Base-by-base conservation (phyloP, 2,888 invertebrate genomes). In the Luperina testacea region DNA sequence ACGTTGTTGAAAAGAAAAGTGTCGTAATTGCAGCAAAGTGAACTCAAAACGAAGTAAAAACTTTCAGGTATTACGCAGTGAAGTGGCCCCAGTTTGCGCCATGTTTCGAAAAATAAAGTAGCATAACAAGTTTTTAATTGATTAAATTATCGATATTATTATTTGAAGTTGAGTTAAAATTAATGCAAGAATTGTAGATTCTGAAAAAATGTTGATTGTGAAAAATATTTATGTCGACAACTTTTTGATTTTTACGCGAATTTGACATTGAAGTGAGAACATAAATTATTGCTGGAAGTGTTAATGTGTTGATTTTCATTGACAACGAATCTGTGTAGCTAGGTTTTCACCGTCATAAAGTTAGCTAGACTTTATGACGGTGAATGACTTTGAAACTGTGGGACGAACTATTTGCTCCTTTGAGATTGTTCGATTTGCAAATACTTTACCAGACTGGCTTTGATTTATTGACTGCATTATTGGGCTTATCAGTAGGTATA, bases 61-160 rank as follows among this genome's bases (percentile, higher is more conserved):
- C 75, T 82, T 82, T 87, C 73, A 85, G 87, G 63, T 85, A 65
- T 86, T 83, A 79, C 77, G 86, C 42, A 78, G 64, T 72, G 9
- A 75, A 57, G 38, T 17, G 72, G 86, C 57, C 65, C 80, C 9
- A 85, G 78, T 82, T 87, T 71, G 42, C 27, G n/a, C 8, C 45
- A 24, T 38, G 69, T 83, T 72, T 85, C 76, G 75, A 76, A 68
- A 86, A 81, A 69, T 27, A 38, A 72, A 72, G 68, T 38, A 68
- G 67, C 71, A 38, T 70, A 59, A 77, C 76, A 61, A 78, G 74
- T 64, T 76, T 53, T 81, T 73, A 70, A 71, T 79, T 72, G 75
- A 53, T 65, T 1, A 51, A 72, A 27, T 75, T 64, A 83, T 88
- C 78, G 15, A 84, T 82, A 53, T 42, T 74, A 72, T 48, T 74